Conservation (phyloP, 2,888 invertebrate species). For the Trissolcus brochymenae region DNA sequence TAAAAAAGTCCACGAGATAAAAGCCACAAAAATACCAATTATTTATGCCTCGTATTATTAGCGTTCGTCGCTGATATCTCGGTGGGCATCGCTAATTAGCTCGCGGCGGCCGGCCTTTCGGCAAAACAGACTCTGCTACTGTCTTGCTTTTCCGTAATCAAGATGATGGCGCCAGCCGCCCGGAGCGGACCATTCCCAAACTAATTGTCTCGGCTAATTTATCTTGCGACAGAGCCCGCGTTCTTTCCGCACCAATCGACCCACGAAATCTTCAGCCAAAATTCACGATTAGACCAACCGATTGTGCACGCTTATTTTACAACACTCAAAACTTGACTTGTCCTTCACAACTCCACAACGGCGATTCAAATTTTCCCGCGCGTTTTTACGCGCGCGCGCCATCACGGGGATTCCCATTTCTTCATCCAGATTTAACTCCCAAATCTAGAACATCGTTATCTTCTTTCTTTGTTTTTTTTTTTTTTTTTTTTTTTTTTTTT, state of each 20-base stretch:
- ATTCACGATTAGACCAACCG: conserved; percentile 40
- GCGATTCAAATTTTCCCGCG: conserved; percentile 29
- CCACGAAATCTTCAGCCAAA: conserved; percentile 50
- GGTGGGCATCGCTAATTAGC: conserved; percentile 76
- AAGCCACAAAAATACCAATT: conserved; percentile 72
- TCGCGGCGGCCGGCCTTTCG: conserved; percentile 72
- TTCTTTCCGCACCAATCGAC: conserved; percentile 65
- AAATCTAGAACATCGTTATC: too few relatives aligned
- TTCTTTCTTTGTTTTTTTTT: too few relatives aligned
- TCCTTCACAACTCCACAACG: conserved; percentile 1
- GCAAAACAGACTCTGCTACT: conserved; percentile 75
- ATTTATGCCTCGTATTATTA: conserved; percentile 76
- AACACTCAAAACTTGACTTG: not conserved
- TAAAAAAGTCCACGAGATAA: conserved; percentile 33
- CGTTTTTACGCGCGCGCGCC: too few relatives aligned
- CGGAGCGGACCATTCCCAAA: conserved; percentile 75
- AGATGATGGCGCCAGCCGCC: conserved; percentile 76
- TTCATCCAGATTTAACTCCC: too few relatives aligned
- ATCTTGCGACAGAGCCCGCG: conserved; percentile 71
- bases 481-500: too few relatives aligned
- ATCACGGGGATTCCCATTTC: too few relatives aligned
- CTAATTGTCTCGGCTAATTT: conserved; percentile 76
- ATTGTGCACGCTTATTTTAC: conserved; percentile 12
- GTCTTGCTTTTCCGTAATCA: conserved; percentile 72
- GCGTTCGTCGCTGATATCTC: conserved; percentile 74